phyloP scores from a whole-genome alignment of 2,113 vertebrate genomes.

The Myiagra hebetior region DNA sequence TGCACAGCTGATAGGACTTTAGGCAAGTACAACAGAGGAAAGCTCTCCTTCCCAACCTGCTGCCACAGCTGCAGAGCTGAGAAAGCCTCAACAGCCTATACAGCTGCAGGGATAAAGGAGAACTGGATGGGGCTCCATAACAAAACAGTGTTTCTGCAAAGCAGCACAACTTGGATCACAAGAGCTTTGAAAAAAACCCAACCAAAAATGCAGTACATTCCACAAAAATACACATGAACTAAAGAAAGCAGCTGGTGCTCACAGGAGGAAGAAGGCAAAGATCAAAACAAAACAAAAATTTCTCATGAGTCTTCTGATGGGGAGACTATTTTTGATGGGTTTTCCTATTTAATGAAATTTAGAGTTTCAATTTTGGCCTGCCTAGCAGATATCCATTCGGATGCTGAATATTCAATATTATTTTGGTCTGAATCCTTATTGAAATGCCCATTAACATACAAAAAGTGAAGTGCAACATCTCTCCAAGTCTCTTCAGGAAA shows the following conservation, averaged over 20 bases:
- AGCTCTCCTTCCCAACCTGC: neutral
- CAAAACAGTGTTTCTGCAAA: neutral
- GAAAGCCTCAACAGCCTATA: neutral
- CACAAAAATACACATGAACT: neutral
- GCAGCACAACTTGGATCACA: neutral
- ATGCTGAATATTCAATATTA: neutral
- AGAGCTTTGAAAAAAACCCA: neutral
- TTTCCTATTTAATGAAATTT: neutral
- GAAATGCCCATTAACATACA: neutral
- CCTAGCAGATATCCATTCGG: neutral
- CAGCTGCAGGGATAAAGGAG: slow-evolving; percentile 7
- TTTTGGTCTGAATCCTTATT: neutral
- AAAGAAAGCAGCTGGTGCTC: slow-evolving; percentile 36
- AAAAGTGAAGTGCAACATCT: neutral
- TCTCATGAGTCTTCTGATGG: neutral
- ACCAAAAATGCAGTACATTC: neutral
- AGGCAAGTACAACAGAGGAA: neutral
- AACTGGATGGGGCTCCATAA: neutral
- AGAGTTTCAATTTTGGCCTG: neutral
- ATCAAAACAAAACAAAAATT: neutral
- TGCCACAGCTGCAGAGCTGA: slow-evolving; percentile 26
- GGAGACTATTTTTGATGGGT: too few species aligned
- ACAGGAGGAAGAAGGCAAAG: neutral
- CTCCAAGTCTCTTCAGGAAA: neutral
- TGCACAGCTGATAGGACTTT: neutral